phyloP scores from a whole-genome alignment of 2,888 invertebrate genomes.

The Hypercompe scribonia region DNA sequence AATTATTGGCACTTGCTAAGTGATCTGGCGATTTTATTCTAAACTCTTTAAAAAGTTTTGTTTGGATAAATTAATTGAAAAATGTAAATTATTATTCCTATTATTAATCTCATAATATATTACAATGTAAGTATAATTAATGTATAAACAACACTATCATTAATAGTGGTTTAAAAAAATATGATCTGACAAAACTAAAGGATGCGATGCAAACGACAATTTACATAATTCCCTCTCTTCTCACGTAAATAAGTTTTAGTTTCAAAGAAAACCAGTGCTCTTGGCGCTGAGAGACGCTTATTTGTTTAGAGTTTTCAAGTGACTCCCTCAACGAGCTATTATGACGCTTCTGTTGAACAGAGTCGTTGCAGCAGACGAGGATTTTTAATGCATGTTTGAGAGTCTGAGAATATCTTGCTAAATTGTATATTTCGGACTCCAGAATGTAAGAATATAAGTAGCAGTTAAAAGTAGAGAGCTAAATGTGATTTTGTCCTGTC shows the following conservation, averaged over 20 bases:
- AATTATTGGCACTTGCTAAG: too few species aligned
- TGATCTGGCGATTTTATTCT: too few species aligned
- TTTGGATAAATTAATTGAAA: too few species aligned
- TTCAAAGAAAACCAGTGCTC: conserved; percentile 34
- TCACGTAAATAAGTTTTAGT: conserved; percentile 29
- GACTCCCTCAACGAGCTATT: conserved; percentile 17
- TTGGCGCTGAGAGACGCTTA: conserved; percentile 18
- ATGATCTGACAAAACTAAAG: neutral
- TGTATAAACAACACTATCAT: neutral
- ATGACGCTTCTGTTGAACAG: conserved; percentile 16
- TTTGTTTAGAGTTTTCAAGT: conserved; percentile 26
- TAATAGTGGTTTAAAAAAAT: neutral
- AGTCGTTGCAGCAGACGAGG: neutral
- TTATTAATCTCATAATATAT: too few species aligned
- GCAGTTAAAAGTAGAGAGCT: neutral
- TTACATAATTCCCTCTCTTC: neutral
- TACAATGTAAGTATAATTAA: too few species aligned
- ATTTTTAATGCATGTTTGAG: neutral
- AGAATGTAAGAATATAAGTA: neutral
- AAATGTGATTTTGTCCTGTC: too few species aligned
- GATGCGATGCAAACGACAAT: neutral
- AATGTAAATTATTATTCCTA: too few species aligned
- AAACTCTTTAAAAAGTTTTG: too few species aligned
- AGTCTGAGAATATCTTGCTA: neutral
- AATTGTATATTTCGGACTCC: neutral